phyloP scores from a whole-genome alignment of 2,888 invertebrate species.

The Aphodius granarius region DNA sequence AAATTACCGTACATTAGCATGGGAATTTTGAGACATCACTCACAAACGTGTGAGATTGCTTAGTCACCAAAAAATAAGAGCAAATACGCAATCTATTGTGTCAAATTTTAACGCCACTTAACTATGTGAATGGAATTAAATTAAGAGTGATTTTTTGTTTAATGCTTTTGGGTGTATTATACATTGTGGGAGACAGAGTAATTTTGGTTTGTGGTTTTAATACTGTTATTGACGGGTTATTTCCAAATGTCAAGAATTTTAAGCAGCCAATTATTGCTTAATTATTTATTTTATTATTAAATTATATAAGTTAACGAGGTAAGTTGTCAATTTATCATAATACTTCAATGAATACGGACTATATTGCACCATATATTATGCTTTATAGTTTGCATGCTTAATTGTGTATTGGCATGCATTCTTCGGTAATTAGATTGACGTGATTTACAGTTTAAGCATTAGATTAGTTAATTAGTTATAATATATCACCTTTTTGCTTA shows the following conservation, averaged over 20 bases:
- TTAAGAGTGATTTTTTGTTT: not conserved
- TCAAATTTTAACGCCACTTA: not conserved
- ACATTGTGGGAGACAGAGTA: too few species aligned
- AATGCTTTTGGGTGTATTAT: not conserved
- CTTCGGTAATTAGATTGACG: not conserved
- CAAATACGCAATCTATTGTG: not conserved
- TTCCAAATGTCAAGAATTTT: not conserved
- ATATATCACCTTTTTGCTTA: too few species aligned
- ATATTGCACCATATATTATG: not conserved
- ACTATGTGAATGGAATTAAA: not conserved
- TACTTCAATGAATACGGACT: not conserved
- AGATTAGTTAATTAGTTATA: not conserved
- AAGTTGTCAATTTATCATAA: not conserved
- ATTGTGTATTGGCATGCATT: not conserved
- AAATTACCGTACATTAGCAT: not conserved
- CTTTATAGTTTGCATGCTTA: not conserved
- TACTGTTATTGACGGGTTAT: too few species aligned
- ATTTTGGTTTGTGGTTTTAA: too few species aligned
- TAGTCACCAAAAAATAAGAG: not conserved
- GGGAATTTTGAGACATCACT: not conserved
- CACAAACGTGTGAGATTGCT: not conserved
- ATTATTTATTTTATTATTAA: not conserved
- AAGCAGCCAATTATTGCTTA: not conserved
- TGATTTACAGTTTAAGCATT: not conserved
- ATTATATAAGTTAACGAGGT: not conserved